These are phyloP conservation scores for Nibea albiflora DNA, from an alignment of 2,113 vertebrate genomes.

Conservation along the genomic window DNA sequence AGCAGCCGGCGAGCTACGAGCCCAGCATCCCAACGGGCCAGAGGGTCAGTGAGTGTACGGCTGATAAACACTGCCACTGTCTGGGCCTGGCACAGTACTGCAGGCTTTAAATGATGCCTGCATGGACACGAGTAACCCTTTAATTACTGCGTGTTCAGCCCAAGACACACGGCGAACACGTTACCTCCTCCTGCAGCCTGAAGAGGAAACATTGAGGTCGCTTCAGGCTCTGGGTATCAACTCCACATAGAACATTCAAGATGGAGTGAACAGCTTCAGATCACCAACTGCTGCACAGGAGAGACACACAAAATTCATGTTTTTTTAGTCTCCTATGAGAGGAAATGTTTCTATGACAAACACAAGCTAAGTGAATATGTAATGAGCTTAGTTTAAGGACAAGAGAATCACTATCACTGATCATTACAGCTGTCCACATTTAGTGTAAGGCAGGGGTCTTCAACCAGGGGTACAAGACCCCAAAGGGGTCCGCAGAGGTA, in stretches of 20 bases:
- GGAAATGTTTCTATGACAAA: no score
- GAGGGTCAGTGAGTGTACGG: constrained; percentile 53
- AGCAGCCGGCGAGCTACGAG: constrained; percentile 70
- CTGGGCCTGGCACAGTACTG: constrained; percentile 75
- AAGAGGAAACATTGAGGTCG: background rate
- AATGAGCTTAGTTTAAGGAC: no score
- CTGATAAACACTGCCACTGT: constrained; percentile 75
- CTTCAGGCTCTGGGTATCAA: background rate
- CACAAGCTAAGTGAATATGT: no score
- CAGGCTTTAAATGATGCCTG: constrained; percentile 36
- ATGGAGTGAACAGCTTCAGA: background rate
- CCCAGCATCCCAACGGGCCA: constrained; percentile 79
- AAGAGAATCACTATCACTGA: no score
- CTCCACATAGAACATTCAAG: background rate
- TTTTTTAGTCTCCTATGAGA: no score
- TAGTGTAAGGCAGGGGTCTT: no score
- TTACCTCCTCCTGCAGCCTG: background rate
- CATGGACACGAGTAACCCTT: constrained; percentile 26
- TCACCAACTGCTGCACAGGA: background rate
- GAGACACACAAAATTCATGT: background rate
- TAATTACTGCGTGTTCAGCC: background rate
- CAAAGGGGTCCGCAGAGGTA: no score
- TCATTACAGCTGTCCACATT: background rate
- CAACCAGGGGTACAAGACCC: no score
- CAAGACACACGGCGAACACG: background rate